Evolutionary conservation across 2,888 invertebrate genomes (phyloP).

Genomic region (Nezara viridula): DNA sequence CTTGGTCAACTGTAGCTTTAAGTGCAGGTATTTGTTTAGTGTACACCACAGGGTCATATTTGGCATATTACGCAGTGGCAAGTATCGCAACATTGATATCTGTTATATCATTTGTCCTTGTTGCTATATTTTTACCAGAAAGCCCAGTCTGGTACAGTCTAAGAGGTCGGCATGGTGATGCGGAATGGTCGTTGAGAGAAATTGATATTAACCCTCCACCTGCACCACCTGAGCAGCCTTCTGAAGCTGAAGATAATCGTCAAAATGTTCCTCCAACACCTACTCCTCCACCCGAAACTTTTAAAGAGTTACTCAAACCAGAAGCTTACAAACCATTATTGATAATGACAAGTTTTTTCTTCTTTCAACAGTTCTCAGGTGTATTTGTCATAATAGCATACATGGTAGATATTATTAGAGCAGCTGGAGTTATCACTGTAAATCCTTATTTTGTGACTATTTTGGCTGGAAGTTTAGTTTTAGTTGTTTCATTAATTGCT

Average conservation of each 20-base stretch:
- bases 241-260: slow-evolving; percentile 60
- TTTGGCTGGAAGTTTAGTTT: slow-evolving; percentile 65
- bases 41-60: slow-evolving; percentile 71
- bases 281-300: slow-evolving; percentile 65
- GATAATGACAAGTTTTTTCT: slow-evolving; percentile 72
- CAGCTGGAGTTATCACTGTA: slow-evolving; percentile 67
- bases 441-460: slow-evolving; percentile 65
- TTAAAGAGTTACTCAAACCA: slow-evolving; percentile 64
- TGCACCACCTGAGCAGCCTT: slow-evolving; percentile 60
- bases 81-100: slow-evolving; percentile 69
- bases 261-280: slow-evolving; percentile 62
- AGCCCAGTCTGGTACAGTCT: slow-evolving; percentile 73
- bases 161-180: slow-evolving; percentile 70
- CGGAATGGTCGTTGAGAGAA: slow-evolving; percentile 67
- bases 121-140: slow-evolving; percentile 71
- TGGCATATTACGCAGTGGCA: slow-evolving; percentile 68
- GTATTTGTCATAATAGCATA: slow-evolving; percentile 74
- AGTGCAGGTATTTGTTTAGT: slow-evolving; percentile 72
- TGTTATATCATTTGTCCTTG: slow-evolving; percentile 69
- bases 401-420: slow-evolving; percentile 71
- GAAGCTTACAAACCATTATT: slow-evolving; percentile 71
- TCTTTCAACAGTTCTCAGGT: slow-evolving; percentile 75
- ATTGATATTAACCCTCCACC: slow-evolving; percentile 65
- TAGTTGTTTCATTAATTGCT: slow-evolving; percentile 65
- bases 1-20: slow-evolving; percentile 73